Base-by-base conservation (phyloP, 2,888 invertebrate genomes). In the Synergus itoensis region DNA sequence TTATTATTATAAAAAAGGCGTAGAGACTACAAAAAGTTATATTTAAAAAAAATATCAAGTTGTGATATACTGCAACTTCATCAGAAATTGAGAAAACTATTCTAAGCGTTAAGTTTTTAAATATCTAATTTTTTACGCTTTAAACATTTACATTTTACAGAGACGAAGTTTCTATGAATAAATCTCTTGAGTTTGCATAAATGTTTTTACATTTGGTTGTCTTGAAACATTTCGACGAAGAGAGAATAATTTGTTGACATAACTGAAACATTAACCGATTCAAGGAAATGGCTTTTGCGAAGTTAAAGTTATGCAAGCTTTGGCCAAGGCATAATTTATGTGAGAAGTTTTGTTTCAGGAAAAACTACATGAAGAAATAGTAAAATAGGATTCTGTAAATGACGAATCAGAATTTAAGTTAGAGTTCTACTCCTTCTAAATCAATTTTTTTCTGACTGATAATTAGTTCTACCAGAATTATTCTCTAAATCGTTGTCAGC, bases 181-280 rank as follows among this genome's bases (percentile, higher is more conserved):
- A 69, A 53, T 53, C 48, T 60, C 40, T 48, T 48, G 4, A 11
- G 28, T 48, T 69, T 28, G 16, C 36, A 36, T 11, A 53, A 53
- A 36, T 73, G 36, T 73, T 73, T 40, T 53, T 18, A n/a, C 36
- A 65, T 65, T 65, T 41, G 4, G 11, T 65, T 65, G 65, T 65
- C 36, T 73, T n/a, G n/a, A 53, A 11, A 36, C n/a, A 53, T 73
- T 73, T 73, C 28, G 36, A 73, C 36, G 48, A 48, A 73, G 36
- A 48, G 48, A 28, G 69, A 45, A 73, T 45, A 48, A 48, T 73
- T 53, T 73, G 53, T 69, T 73, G 73, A 73, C 36, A 53, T 16
- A 73, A 73, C 36, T 73, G 36, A 73, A 53, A 69, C 21, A 48
- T 45, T 21, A 53, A 73, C 53, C 28, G 36, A n/a, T 53, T 73